These are phyloP conservation scores for Acridotheres tristis DNA, from an alignment of 2,797 vertebrate species.

Conservation along the genomic window DNA sequence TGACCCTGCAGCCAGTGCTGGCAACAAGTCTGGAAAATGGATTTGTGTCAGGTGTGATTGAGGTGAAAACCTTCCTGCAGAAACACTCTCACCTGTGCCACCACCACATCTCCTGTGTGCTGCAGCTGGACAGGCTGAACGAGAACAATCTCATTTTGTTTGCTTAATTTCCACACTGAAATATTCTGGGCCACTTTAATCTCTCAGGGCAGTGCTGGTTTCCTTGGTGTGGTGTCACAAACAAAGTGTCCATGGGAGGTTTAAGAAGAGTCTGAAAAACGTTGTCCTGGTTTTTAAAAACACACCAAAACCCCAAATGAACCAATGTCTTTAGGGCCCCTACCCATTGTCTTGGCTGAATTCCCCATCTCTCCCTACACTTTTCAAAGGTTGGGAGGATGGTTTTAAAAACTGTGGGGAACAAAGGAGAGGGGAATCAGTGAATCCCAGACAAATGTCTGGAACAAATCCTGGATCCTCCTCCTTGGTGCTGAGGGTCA, in stretches of 20 bases:
- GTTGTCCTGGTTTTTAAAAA: not conserved
- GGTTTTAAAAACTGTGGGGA: not conserved
- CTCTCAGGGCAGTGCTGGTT: not conserved
- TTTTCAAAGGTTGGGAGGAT: not conserved
- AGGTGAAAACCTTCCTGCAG: not conserved
- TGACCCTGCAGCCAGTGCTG: not conserved
- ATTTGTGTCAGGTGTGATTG: not conserved
- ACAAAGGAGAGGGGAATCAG: not conserved
- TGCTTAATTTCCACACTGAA: not conserved
- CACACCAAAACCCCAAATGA: not conserved
- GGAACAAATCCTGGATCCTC: not conserved
- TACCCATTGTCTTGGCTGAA: not conserved
- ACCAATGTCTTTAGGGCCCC: not conserved
- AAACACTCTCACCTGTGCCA: not conserved
- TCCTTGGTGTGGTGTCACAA: not conserved
- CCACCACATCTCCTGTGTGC: not conserved
- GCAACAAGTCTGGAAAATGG: not conserved
- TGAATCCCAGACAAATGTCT: not conserved
- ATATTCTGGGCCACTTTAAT: not conserved
- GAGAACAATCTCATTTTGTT: not conserved
- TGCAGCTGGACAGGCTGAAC: not conserved
- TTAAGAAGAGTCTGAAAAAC: not conserved
- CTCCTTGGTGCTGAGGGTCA: not conserved
- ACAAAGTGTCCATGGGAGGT: rapidly evolving
- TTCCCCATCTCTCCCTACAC: not conserved